These are phyloP conservation scores for Melanotaenia boesemani DNA, from an alignment of 2,797 vertebrate genomes.

Conservation along the genomic window DNA sequence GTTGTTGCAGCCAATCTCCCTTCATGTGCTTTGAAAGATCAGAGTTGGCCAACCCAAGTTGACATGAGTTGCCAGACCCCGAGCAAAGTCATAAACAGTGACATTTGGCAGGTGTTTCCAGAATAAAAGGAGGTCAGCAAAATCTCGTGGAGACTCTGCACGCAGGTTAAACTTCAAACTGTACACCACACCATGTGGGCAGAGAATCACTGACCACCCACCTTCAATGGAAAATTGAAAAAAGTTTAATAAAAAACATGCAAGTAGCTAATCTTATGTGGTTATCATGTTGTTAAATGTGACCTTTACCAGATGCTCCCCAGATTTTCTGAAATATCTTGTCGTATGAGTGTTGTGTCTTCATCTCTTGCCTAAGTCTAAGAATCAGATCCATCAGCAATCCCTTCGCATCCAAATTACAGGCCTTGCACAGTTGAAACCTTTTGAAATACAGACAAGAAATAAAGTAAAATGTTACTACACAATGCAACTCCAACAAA, in stretches of 20 bases:
- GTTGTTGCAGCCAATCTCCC: background rate
- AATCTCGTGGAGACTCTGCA: background rate
- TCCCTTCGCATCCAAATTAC: background rate
- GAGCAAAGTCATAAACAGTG: background rate
- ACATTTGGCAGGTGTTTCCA: slow-evolving; percentile 1
- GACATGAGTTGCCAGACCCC: background rate
- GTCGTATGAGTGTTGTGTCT: background rate
- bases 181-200: too few relatives aligned
- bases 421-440: slow-evolving; percentile 2
- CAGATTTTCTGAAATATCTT: background rate
- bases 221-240: background rate
- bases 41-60: background rate
- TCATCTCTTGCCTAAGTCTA: background rate
- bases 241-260: too few relatives aligned
- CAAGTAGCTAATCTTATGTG: background rate
- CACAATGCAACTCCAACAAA: background rate
- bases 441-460: slow-evolving; percentile 1
- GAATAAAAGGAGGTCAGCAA: background rate
- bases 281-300: background rate
- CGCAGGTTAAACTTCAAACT: background rate
- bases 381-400: background rate
- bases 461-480: background rate
- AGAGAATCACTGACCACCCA: background rate
- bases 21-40: too few relatives aligned
- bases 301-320: slow-evolving; percentile 1